Conservation (phyloP, 2,797 vertebrate species). For the Lates japonicus region DNA sequence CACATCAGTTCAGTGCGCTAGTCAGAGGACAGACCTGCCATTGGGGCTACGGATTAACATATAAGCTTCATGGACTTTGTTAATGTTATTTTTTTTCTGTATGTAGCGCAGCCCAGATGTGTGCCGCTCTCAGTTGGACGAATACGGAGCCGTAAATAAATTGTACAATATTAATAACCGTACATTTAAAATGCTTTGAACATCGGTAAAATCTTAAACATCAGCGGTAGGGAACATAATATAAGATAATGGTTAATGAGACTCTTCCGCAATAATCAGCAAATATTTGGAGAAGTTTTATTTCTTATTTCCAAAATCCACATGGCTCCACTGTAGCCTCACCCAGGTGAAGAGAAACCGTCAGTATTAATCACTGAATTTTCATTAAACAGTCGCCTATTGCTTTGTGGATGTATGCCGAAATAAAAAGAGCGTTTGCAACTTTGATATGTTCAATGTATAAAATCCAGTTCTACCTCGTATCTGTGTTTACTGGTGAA, state of each 20-base stretch:
- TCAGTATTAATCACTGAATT: neutral
- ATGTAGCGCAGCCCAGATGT: constrained; percentile 46
- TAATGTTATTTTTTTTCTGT: constrained; percentile 50
- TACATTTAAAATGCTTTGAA: constrained; percentile 8
- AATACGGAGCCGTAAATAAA: constrained; percentile 34
- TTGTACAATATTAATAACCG: constrained; percentile 3
- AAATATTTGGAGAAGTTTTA: neutral
- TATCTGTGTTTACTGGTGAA: constrained; percentile 23
- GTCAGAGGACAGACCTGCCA: constrained; percentile 26
- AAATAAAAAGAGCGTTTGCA: constrained; percentile 37
- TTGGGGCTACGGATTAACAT: constrained; percentile 52
- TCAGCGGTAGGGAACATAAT: constrained; percentile 20
- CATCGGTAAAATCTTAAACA: constrained; percentile 1
- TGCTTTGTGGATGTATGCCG: constrained; percentile 5
- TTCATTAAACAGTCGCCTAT: neutral
- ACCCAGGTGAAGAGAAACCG: neutral
- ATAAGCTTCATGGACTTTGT: constrained; percentile 65
- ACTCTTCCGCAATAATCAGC: neutral
- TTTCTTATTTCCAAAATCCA: neutral
- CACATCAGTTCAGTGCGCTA: constrained; percentile 94
- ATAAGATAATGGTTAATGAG: neutral
- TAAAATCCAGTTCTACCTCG: constrained; percentile 41
- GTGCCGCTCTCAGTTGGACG: neutral
- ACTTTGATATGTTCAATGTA: neutral
- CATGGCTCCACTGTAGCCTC: neutral